Evolutionary conservation across 1,140 invertebrate genomes (phyloP).

Genomic region (Lineus longissimus): DNA sequence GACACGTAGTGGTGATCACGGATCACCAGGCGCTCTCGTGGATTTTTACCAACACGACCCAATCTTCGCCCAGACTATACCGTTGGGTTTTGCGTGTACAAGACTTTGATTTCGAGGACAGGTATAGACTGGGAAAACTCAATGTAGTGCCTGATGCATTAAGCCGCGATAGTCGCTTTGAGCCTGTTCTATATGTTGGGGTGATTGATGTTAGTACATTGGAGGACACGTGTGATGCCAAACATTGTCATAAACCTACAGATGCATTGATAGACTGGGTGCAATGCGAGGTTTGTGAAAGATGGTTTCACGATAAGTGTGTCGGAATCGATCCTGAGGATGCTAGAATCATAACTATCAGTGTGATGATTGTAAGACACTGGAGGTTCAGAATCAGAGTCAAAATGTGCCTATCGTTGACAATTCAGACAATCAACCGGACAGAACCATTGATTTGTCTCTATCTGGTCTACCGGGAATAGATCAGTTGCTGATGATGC

Average conservation of each 20-base stretch:
- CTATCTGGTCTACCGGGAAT: no score
- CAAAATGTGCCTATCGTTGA: no score
- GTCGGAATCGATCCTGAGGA: not conserved
- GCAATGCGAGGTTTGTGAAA: not conserved
- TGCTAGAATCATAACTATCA: not conserved
- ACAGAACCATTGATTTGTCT: no score
- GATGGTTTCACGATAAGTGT: not conserved
- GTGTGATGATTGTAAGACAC: no score
- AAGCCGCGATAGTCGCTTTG: not conserved
- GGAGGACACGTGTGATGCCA: not conserved
- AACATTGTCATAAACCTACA: not conserved
- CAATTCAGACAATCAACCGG: no score
- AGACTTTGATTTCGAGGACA: not conserved
- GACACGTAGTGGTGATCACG: not conserved
- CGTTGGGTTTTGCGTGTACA: not conserved
- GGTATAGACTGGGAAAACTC: not conserved
- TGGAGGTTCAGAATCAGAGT: no score
- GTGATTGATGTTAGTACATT: not conserved
- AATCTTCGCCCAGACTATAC: not conserved
- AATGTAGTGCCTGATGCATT: slow-evolving; percentile 2
- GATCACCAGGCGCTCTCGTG: not conserved
- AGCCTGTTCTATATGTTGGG: not conserved
- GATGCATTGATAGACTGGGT: not conserved
- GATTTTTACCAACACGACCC: not conserved
- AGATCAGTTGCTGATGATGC: no score